Evolutionary conservation across 2,797 vertebrate genomes (phyloP).

Genomic region (Dendrocincla fuliginosa): DNA sequence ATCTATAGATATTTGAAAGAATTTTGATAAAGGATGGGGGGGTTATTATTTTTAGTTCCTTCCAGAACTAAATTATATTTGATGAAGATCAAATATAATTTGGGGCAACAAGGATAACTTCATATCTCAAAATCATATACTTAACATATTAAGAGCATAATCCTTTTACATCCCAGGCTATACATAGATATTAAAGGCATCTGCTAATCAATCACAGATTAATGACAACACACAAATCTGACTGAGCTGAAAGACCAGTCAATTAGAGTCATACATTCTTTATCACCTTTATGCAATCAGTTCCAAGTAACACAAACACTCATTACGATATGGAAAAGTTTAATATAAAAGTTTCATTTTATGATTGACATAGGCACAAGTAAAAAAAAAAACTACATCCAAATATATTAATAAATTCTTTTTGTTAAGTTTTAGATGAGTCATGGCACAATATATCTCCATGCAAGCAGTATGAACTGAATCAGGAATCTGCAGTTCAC

Average conservation of each 20-base stretch:
- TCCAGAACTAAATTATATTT: neutral
- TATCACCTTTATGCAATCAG: neutral
- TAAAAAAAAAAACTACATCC: neutral
- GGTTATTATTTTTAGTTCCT: neutral
- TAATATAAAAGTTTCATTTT: neutral
- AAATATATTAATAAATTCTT: neutral
- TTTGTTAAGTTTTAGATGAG: neutral
- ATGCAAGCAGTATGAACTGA: neutral
- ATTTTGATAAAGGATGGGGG: neutral
- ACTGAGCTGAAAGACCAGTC: neutral
- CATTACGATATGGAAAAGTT: neutral
- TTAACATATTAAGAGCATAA: neutral
- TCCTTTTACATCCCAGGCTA: conserved; percentile 22
- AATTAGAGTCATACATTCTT: neutral
- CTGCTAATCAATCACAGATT: conserved; percentile 43
- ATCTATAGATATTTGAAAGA: neutral
- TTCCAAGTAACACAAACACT: neutral
- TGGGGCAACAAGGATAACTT: neutral
- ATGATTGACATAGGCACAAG: neutral
- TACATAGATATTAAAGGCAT: conserved; percentile 33
- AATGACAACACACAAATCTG: neutral
- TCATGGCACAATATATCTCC: neutral
- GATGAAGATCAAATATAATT: neutral
- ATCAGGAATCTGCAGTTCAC: neutral
- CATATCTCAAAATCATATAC: neutral